Percentiles rank a stretch among this genome's conserved stretches.
Conservation (phyloP, 2,888 invertebrate genomes). For the Tipula lateralis region DNA sequence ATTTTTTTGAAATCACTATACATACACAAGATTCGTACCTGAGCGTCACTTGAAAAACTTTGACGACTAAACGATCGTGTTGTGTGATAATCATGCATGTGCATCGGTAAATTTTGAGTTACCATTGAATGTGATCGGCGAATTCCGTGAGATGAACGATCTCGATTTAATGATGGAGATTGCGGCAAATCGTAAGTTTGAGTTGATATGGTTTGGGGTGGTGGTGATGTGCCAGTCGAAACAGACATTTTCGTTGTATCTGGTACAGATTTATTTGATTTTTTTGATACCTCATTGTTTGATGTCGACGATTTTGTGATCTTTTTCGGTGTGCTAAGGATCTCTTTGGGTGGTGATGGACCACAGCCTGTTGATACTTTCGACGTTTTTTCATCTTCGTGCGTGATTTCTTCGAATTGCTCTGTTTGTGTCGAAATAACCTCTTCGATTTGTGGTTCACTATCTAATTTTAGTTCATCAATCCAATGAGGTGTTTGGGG, state of each 20-base stretch:
- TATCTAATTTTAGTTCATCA: not conserved
- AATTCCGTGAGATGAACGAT: constrained; percentile 36
- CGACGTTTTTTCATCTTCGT: constrained; percentile 32
- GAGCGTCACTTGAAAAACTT: constrained; percentile 62
- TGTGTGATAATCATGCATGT: constrained; percentile 38
- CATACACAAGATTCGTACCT: constrained; percentile 47
- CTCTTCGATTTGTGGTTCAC: not conserved
- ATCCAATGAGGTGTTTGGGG: not conserved
- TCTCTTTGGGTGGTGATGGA: constrained; percentile 57
- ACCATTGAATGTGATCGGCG: constrained; percentile 42
- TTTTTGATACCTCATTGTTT: not conserved
- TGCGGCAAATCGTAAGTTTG: constrained; percentile 49
- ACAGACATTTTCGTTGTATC: constrained; percentile 37
- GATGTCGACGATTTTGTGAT: constrained; percentile 30
- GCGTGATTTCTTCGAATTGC: not conserved
- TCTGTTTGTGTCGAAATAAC: not conserved
- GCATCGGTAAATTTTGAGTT: constrained; percentile 42
- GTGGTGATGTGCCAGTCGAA: constrained; percentile 78
- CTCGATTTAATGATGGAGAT: constrained; percentile 33
- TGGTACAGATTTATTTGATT: not conserved
- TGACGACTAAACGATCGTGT: constrained; percentile 62
- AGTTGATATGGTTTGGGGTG: constrained; percentile 81
- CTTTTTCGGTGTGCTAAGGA: constrained; percentile 34
- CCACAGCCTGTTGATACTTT: constrained; percentile 60
- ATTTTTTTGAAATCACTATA: constrained; percentile 44